Base-by-base conservation (phyloP, 2,888 invertebrate genomes). In the Zhuqinia jingwanae region DNA sequence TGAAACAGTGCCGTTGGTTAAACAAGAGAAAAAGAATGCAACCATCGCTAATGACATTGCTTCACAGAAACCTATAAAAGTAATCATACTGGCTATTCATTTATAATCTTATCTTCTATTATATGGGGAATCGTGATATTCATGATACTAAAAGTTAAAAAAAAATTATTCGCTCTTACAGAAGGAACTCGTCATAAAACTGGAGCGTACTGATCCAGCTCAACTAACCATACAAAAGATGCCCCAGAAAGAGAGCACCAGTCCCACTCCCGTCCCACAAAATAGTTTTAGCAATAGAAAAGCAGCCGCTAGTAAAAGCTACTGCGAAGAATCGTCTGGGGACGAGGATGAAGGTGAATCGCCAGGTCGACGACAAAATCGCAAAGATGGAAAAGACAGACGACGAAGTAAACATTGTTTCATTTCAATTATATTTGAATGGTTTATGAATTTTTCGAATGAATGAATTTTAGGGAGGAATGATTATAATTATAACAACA, bases 321-420 rank as follows among this genome's bases (percentile, higher is more conserved):
- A 88, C 79, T 77, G 78, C 30, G 89, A 89, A 70, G 87, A 83
- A 53, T 73, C 87, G 17, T 87, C 89, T 11, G 88, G 78, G 2
- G 88, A 58, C 0, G 89, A 87, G 15, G 88, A 84, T 13, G 88
- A 65, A 8, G 85, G 81, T 58, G 83, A 83, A 1, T 45, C 65
- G 13, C 70, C 80, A 2, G 65, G 75, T n/a, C n/a, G 70, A 47
- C 20, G 56, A 25, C 82, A 56, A 27, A 63, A 75, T 22, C 11
- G 65, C 2, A 84, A 77, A 42, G 84, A 86, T 50, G 76, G 75
- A 27, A 88, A 87, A 76, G 89, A 88, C 73, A 88, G 87, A 25
- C 56, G 89, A 45, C 88, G 87, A 86, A 87, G 88, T 89, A 68
- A 17, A 75, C 0, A 25, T 50, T 50, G 27, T 45, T 50, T 11